phyloP scores from a whole-genome alignment of 1,140 invertebrate genomes.

The Euglossa dilemma region DNA sequence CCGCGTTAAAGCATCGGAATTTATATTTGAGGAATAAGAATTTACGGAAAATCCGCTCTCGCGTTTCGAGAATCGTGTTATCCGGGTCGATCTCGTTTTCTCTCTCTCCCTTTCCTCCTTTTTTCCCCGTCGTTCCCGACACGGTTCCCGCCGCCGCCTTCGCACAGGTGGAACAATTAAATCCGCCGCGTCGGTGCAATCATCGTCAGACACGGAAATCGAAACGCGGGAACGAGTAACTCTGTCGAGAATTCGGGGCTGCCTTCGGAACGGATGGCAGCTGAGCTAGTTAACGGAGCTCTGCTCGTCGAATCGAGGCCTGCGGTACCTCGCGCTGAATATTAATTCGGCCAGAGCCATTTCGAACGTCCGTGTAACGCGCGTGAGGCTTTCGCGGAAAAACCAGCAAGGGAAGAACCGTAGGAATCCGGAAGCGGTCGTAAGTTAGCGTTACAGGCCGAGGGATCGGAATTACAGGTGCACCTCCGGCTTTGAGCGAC shows the following conservation, averaged over 20 bases:
- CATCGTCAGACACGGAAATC: neutral
- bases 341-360: constrained; percentile 31
- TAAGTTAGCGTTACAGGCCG: neutral
- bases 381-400: neutral
- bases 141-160: neutral
- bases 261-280: constrained; percentile 25
- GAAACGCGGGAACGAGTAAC: constrained; percentile 8
- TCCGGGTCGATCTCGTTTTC: neutral
- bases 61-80: neutral
- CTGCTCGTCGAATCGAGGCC: neutral
- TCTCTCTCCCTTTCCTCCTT: too few species aligned
- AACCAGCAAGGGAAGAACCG: neutral
- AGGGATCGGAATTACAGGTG: neutral
- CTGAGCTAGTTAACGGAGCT: neutral
- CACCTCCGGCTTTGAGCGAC: neutral
- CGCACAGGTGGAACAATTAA: neutral
- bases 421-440: constrained; percentile 3
- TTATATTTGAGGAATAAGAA: neutral
- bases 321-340: constrained; percentile 14
- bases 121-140: neutral
- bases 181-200: neutral
- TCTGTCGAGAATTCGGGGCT: neutral
- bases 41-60: too few species aligned
- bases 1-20: neutral
- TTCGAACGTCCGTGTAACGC: neutral